Evolutionary conservation across 2,888 invertebrate species (phyloP).

Genomic region (Mesochorus sp.): DNA sequence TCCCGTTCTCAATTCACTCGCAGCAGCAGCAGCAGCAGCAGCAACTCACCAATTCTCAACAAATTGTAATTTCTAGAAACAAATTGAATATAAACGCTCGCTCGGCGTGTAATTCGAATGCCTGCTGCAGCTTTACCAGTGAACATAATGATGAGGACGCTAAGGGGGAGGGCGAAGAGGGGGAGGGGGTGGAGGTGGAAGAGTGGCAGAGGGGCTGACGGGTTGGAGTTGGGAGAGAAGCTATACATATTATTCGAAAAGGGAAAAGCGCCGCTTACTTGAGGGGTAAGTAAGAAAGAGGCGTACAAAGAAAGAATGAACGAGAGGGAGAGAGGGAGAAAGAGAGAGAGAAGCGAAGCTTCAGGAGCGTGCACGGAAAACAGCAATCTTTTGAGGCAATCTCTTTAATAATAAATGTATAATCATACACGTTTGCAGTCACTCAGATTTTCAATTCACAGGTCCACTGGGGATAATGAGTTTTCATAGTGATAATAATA

Average conservation of each 20-base stretch:
- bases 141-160: constrained; percentile 77
- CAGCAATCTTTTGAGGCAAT: constrained; percentile 80
- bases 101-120: constrained; percentile 78
- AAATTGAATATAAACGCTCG: constrained; percentile 80
- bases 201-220: constrained; percentile 53
- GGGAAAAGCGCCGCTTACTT: constrained; percentile 54
- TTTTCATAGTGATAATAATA: constrained; percentile 51
- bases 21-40: constrained; percentile 25
- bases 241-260: constrained; percentile 47
- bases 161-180: constrained; percentile 59
- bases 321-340: constrained; percentile 68
- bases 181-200: constrained; percentile 18
- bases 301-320: constrained; percentile 57
- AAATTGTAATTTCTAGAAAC: constrained; percentile 81
- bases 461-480: constrained; percentile 51
- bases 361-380: constrained; percentile 75
- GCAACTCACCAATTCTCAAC: constrained; percentile 71
- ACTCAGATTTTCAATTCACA: constrained; percentile 48
- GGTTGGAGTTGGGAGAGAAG: constrained; percentile 3
- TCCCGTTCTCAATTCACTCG: constrained; percentile 5
- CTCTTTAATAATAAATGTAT: constrained; percentile 77
- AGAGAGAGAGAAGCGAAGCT: constrained; percentile 65
- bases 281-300: constrained; percentile 55
- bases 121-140: constrained; percentile 74
- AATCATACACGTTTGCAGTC: constrained; percentile 73